Evolutionary conservation across 1,140 invertebrate genomes (phyloP).

Genomic region (Drosophila busckii): DNA sequence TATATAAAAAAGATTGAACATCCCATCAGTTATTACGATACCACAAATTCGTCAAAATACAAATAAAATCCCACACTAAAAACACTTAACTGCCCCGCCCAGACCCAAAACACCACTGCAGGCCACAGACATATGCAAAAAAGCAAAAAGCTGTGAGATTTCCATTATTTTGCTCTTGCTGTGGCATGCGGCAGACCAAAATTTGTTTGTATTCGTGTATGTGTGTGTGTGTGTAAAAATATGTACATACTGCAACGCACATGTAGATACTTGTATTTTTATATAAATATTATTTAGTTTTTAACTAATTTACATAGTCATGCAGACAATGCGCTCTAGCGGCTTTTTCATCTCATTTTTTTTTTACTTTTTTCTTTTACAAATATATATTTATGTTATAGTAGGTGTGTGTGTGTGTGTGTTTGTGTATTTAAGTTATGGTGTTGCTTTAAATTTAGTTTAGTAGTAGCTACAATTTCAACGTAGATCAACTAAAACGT

Average conservation of each 20-base stretch:
- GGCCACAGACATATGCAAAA: too few species aligned
- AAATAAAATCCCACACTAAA: not conserved
- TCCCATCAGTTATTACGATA: constrained; percentile 29
- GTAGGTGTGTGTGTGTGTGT: constrained; percentile 24
- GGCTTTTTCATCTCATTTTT: too few species aligned
- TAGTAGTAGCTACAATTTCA: constrained; percentile 72
- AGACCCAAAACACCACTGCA: too few species aligned
- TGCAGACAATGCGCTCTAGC: constrained; percentile 70
- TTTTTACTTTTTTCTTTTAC: too few species aligned
- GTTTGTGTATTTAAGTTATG: constrained; percentile 30
- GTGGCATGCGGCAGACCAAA: too few species aligned
- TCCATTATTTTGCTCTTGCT: too few species aligned
- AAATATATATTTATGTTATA: constrained; percentile 42
- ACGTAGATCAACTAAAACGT: constrained; percentile 52
- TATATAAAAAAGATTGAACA: constrained; percentile 60
- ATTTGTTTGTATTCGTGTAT: not conserved
- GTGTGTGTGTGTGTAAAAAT: constrained; percentile 17
- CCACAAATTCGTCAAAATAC: not conserved
- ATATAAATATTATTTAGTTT: constrained; percentile 70
- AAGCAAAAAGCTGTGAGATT: too few species aligned
- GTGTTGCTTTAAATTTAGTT: constrained; percentile 29
- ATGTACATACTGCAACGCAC: constrained; percentile 59
- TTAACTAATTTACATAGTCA: constrained; percentile 76
- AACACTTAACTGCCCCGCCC: not conserved
- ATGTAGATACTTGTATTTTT: constrained; percentile 56